Percentiles rank a stretch among this genome's conserved stretches.
phyloP scores from a whole-genome alignment of 1,140 invertebrate genomes.

The Drosophila varians region DNA sequence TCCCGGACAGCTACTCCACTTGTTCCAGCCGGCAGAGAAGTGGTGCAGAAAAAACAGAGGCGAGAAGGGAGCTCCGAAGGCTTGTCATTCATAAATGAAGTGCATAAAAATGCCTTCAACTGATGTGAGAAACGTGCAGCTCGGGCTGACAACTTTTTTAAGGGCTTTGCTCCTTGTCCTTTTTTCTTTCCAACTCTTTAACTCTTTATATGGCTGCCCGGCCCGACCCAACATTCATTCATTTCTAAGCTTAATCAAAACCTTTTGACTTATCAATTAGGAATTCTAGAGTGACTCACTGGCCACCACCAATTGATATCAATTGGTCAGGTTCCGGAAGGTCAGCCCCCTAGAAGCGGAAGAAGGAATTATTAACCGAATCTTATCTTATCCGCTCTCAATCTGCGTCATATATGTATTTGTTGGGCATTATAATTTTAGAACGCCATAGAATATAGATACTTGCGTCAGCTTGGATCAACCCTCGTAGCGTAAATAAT shows the following conservation, averaged over 20 bases:
- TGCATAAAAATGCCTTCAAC: conserved; percentile 50
- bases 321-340: conserved; percentile 51
- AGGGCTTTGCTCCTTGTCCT: conserved; percentile 1
- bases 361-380: conserved; percentile 43
- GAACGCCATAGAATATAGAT: conserved; percentile 46
- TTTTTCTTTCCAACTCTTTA: background rate
- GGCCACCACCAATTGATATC: conserved; percentile 21
- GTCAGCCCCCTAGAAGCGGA: conserved; percentile 28
- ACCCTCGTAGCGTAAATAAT: conserved; percentile 53
- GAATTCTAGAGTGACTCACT: conserved; percentile 63
- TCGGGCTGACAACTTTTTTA: conserved; percentile 28
- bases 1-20: conserved; percentile 52
- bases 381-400: conserved; percentile 34
- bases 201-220: background rate
- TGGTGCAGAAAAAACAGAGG: background rate
- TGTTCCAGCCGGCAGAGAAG: conserved; percentile 33
- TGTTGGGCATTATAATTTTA: conserved; percentile 29
- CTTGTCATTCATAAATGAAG: conserved; percentile 74
- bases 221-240: conserved; percentile 26
- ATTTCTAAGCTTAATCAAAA: conserved; percentile 49
- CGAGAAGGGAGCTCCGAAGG: background rate
- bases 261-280: conserved; percentile 69
- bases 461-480: conserved; percentile 60
- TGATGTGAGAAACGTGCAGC: conserved; percentile 40
- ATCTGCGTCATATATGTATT: conserved; percentile 26